Percentiles rank a stretch among this genome's conserved stretches.
Evolutionary conservation across 2,888 invertebrate species (phyloP).

Genomic region (Pomacea canaliculata): DNA sequence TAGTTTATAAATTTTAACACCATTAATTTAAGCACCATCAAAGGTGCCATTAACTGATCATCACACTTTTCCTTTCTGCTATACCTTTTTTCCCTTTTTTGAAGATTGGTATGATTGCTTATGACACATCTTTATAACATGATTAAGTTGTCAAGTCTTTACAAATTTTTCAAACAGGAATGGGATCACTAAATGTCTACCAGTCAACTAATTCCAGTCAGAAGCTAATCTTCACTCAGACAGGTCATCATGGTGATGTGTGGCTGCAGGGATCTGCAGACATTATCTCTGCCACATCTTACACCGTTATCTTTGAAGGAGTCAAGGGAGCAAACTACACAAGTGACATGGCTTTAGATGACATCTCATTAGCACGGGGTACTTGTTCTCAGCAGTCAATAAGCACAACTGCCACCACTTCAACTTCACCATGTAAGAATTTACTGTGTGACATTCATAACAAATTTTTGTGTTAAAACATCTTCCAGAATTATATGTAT

Average conservation of each 20-base stretch:
- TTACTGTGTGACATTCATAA: too few relatives aligned
- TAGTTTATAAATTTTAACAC: too few relatives aligned
- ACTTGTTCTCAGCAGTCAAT: slow-evolving; percentile 47
- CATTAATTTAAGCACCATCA: too few relatives aligned
- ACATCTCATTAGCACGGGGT: slow-evolving; percentile 28
- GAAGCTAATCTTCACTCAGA: slow-evolving; percentile 42
- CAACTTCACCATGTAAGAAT: slow-evolving; percentile 44
- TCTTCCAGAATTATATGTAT: too few relatives aligned
- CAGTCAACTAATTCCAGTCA: slow-evolving; percentile 27
- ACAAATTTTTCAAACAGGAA: slow-evolving; percentile 34
- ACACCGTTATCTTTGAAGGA: slow-evolving; percentile 57
- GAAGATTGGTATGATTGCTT: too few relatives aligned
- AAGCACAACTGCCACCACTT: slow-evolving; percentile 34
- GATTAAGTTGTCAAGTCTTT: too few relatives aligned
- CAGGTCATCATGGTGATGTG: slow-evolving; percentile 49
- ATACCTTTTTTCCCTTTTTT: too few relatives aligned
- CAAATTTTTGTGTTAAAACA: too few relatives aligned
- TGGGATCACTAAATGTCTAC: slow-evolving; percentile 56
- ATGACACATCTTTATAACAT: too few relatives aligned
- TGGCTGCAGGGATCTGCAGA: slow-evolving; percentile 50
- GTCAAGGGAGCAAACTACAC: slow-evolving; percentile 45
- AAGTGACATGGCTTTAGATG: slow-evolving; percentile 50
- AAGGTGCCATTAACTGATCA: too few relatives aligned
- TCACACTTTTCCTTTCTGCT: too few relatives aligned
- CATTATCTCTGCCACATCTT: slow-evolving; percentile 36